Conservation (phyloP, 2,888 invertebrate genomes). For the Watsonalla cultraria region DNA sequence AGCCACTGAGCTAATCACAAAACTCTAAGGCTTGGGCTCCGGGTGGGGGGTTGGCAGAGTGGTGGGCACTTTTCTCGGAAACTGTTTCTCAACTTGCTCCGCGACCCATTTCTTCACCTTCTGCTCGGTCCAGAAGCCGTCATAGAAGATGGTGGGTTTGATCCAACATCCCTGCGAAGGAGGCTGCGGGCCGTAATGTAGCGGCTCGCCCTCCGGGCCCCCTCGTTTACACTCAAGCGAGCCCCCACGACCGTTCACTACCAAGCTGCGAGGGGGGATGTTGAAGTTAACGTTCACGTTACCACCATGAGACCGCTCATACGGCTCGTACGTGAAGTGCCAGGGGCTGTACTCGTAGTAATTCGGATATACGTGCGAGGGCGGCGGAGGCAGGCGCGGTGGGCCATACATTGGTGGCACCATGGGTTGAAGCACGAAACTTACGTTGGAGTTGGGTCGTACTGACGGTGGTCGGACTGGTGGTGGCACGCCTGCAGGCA, state of each 20-base stretch:
- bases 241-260: conserved; percentile 49
- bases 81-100: conserved; percentile 71
- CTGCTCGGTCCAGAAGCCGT: conserved; percentile 76
- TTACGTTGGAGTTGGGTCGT: conserved; percentile 62
- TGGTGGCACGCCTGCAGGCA: conserved; percentile 13
- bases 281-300: conserved; percentile 67
- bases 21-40: no score
- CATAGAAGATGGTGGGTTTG: conserved; percentile 73
- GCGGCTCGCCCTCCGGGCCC: conserved; percentile 39
- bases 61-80: conserved; percentile 32
- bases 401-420: conserved; percentile 51
- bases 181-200: conserved; percentile 39
- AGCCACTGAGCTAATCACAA: conserved; percentile 19
- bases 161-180: conserved; percentile 67
- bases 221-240: conserved; percentile 41
- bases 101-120: conserved; percentile 76
- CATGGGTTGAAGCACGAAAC: conserved; percentile 65
- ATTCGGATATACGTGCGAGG: conserved; percentile 49
- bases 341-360: conserved; percentile 67
- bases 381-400: conserved; percentile 35
- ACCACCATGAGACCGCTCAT: conserved; percentile 50
- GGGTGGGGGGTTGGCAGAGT: no score
- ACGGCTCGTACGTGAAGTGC: conserved; percentile 66
- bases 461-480: conserved; percentile 18
- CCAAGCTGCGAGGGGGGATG: conserved; percentile 62